Conservation (phyloP, 1,140 invertebrate genomes). For the Zaprionus gabonicus region DNA sequence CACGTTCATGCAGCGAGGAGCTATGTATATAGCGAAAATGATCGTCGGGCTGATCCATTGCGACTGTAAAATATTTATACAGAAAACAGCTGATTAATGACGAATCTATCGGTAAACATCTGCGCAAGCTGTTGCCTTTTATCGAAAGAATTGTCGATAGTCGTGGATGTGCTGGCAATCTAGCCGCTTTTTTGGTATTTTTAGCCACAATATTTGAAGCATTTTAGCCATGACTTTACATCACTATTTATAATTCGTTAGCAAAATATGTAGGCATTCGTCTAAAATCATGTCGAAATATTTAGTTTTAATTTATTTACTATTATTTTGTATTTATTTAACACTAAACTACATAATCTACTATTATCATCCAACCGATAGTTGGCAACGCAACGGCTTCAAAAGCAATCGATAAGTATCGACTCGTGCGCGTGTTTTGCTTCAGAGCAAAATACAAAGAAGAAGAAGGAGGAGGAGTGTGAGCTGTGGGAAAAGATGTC, state of each 20-base stretch:
- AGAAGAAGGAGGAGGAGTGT: background rate
- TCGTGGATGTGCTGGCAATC: background rate
- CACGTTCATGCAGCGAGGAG: constrained; percentile 93
- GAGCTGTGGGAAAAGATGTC: constrained; percentile 43
- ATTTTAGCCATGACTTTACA: too few relatives aligned
- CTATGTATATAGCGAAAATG: constrained; percentile 96
- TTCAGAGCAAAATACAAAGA: constrained; percentile 1
- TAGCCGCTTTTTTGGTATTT: constrained; percentile 1
- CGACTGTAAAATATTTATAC: constrained; percentile 33
- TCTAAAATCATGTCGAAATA: too few relatives aligned
- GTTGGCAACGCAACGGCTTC: background rate
- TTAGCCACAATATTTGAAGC: background rate
- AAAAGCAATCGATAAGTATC: constrained; percentile 6
- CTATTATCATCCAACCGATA: background rate
- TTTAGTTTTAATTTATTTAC: background rate
- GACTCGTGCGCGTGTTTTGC: constrained; percentile 34
- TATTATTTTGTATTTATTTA: background rate
- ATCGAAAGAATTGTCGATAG: constrained; percentile 3
- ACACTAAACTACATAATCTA: background rate
- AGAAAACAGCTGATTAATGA: constrained; percentile 36
- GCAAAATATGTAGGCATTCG: too few relatives aligned
- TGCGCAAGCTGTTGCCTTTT: background rate
- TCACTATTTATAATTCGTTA: too few relatives aligned
- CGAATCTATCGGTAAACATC: constrained; percentile 21
- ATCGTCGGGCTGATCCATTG: constrained; percentile 86